Conservation (phyloP, 2,113 vertebrate species). For the Cranoglanis bouderius region DNA sequence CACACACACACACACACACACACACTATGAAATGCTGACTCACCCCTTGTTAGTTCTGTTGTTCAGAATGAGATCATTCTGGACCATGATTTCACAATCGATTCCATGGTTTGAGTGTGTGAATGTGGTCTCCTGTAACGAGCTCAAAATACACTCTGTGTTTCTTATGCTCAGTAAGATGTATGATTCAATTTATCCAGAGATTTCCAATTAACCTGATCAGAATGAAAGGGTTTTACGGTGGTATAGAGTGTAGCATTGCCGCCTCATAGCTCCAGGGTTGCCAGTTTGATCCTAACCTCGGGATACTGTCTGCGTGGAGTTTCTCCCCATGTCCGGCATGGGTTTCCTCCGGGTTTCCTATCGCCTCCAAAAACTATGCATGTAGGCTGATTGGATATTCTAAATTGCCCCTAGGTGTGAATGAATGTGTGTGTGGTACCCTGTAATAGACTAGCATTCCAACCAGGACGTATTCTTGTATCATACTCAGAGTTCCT, state of each 20-base stretch:
- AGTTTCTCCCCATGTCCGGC: background rate
- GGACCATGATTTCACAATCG: background rate
- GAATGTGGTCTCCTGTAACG: background rate
- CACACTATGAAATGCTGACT: conserved; percentile 1
- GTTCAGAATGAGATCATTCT: background rate
- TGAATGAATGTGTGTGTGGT: background rate
- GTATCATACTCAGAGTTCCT: background rate
- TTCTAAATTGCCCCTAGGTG: background rate
- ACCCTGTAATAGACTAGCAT: background rate
- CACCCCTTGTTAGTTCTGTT: conserved; percentile 5
- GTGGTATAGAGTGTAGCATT: background rate
- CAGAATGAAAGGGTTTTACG: background rate
- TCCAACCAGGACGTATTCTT: background rate
- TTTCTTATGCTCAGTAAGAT: background rate
- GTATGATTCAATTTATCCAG: background rate
- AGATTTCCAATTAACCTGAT: background rate
- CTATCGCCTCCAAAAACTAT: background rate
- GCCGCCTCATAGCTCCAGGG: background rate
- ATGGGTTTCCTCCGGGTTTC: background rate
- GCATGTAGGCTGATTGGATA: background rate
- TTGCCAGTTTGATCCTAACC: background rate
- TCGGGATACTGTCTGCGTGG: background rate
- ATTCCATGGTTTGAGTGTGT: background rate
- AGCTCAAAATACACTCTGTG: background rate
- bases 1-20: background rate